These are phyloP conservation scores for Hemitrygon akajei DNA, from an alignment of 2,797 vertebrate species.

Conservation along the genomic window DNA sequence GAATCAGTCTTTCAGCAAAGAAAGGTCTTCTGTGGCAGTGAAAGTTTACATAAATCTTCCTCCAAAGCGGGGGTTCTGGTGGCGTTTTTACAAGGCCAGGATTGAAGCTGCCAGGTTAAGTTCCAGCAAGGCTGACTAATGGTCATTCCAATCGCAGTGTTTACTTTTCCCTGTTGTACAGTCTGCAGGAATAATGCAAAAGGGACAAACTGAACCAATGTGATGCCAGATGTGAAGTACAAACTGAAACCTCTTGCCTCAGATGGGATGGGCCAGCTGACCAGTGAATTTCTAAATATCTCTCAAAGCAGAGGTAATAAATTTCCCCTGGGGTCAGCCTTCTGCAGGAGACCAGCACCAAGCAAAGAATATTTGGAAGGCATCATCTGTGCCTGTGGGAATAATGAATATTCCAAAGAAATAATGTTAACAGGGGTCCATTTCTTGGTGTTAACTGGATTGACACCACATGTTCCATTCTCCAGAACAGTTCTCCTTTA, in stretches of 20 bases:
- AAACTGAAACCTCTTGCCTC: neutral
- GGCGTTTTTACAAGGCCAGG: neutral
- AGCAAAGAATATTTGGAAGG: constrained; percentile 10
- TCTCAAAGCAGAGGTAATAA: neutral
- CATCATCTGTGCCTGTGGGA: neutral
- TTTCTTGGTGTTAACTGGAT: neutral
- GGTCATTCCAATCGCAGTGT: neutral
- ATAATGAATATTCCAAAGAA: neutral
- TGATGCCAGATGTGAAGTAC: neutral
- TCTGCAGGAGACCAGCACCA: neutral
- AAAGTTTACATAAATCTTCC: neutral
- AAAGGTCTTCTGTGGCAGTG: neutral
- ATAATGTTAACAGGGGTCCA: neutral
- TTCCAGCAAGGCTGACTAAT: neutral
- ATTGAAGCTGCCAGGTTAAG: neutral
- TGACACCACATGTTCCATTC: neutral
- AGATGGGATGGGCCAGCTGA: neutral
- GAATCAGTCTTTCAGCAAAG: neutral
- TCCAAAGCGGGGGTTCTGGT: neutral
- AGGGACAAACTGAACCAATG: neutral
- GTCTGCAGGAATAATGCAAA: neutral
- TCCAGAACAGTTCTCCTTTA: neutral
- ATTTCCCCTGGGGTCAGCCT: neutral
- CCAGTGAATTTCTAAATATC: neutral
- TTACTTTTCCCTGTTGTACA: neutral